A percentile compares a stretch with the other conserved stretches of the same genome.
These are phyloP conservation scores for Drosophila paramelanica DNA, from an alignment of 2,888 invertebrate genomes.

Conservation along the genomic window DNA sequence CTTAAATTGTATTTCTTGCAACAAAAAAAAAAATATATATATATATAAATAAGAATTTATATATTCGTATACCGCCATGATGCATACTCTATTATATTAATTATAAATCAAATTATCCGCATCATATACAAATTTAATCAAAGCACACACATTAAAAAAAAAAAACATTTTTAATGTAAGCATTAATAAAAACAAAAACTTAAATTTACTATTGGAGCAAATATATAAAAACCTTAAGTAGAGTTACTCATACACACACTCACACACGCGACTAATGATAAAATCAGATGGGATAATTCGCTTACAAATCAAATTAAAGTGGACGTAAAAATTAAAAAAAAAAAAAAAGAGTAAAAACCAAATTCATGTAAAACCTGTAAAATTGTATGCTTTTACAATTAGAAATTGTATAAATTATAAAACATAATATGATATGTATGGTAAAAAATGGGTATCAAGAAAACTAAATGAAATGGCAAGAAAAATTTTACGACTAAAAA, in stretches of 20 bases:
- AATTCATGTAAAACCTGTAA: conserved; percentile 56
- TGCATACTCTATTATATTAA: conserved; percentile 53
- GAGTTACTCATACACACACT: conserved; percentile 38
- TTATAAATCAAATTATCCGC: conserved; percentile 70
- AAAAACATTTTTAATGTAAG: conserved; percentile 58
- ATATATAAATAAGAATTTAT: conserved; percentile 41
- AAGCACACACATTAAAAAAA: conserved; percentile 47
- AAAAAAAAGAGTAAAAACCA: conserved; percentile 14
- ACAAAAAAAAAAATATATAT: conserved; percentile 47
- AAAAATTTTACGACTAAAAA: conserved; percentile 66
- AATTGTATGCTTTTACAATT: conserved; percentile 73
- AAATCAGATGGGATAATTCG: conserved; percentile 37
- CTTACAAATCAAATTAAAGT: conserved; percentile 30
- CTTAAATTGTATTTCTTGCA: conserved; percentile 70
- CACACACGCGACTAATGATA: conserved; percentile 39
- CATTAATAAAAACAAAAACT: conserved; percentile 50
- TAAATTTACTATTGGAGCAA: conserved; percentile 70
- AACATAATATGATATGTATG: conserved; percentile 37
- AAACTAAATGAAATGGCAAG: conserved; percentile 41
- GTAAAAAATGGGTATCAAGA: conserved; percentile 41
- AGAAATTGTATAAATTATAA: conserved; percentile 72
- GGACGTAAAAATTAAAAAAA: conserved; percentile 23
- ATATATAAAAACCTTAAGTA: conserved; percentile 58
- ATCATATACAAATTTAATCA: conserved; percentile 71
- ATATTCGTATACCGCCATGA: conserved; percentile 37